These are phyloP conservation scores for Tragelaphus imberbis DNA, from an alignment of 2,113 vertebrate species.

Conservation along the genomic window DNA sequence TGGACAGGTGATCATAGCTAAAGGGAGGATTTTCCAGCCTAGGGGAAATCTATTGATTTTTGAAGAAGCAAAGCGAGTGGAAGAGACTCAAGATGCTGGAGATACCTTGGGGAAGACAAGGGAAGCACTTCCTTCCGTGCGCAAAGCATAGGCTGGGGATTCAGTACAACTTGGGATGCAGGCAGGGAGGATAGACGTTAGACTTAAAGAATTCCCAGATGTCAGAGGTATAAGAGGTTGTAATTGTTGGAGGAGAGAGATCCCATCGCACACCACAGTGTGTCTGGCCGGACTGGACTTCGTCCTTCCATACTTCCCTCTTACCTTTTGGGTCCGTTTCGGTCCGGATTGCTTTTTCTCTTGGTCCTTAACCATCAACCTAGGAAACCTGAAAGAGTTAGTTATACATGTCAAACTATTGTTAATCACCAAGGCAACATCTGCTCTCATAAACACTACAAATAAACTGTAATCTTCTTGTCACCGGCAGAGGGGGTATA, in stretches of 20 bases:
- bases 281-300: background rate
- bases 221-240: background rate
- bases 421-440: background rate
- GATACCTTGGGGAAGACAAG: background rate
- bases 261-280: background rate
- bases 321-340: background rate
- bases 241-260: background rate
- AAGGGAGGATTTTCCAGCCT: background rate
- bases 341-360: background rate
- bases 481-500: background rate
- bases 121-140: background rate
- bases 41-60: background rate
- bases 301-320: background rate
- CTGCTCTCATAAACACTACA: background rate
- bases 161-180: background rate
- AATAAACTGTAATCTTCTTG: fast-evolving
- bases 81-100: background rate
- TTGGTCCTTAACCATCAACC: background rate
- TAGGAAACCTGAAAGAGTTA: background rate
- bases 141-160: background rate
- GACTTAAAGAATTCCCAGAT: background rate
- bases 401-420: background rate
- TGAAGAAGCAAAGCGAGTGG: background rate
- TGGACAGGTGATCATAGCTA: background rate
- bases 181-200: background rate